A percentile compares a stretch with the other conserved stretches of the same genome.
Conservation (phyloP, 2,888 invertebrate species). For the Podabrus alpinus region DNA sequence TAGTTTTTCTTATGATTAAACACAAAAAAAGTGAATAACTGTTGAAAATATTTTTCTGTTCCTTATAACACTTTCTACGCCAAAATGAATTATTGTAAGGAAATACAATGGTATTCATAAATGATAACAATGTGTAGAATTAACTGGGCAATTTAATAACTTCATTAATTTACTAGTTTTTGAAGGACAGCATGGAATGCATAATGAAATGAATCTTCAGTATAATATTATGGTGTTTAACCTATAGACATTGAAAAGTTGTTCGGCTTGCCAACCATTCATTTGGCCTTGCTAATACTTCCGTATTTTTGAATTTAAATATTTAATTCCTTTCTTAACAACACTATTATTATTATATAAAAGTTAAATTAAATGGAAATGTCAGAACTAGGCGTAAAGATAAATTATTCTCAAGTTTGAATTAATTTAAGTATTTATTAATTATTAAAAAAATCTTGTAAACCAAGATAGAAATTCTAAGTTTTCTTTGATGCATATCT, state of each 20-base stretch:
- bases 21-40: neutral
- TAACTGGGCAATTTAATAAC: neutral
- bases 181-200: neutral
- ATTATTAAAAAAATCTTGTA: neutral
- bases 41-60: neutral
- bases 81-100: neutral
- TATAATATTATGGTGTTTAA: neutral
- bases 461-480: neutral
- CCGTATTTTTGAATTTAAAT: neutral
- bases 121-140: neutral
- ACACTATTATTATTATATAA: neutral
- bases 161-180: neutral
- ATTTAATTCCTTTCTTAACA: neutral
- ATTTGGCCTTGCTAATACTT: neutral
- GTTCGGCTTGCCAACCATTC: neutral
- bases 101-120: neutral
- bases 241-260: neutral
- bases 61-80: neutral
- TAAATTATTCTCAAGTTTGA: neutral
- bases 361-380: neutral
- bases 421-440: neutral
- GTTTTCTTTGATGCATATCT: neutral
- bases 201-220: neutral
- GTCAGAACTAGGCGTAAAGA: neutral
- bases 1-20: neutral